Evolutionary conservation across 2,113 vertebrate genomes (phyloP).

Genomic region (Corydoras maculifer): DNA sequence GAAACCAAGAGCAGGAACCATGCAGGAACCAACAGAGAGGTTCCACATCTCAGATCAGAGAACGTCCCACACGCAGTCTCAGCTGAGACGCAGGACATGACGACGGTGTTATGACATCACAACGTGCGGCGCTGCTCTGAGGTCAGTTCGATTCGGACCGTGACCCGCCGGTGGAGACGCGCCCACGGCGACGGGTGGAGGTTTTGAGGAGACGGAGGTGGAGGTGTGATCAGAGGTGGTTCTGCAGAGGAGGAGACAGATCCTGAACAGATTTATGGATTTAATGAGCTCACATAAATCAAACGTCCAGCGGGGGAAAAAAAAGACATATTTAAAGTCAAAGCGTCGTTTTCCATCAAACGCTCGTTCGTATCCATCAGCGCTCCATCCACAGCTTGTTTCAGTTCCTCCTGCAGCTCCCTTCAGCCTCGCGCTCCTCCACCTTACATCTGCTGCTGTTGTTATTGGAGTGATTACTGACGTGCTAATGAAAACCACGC

Average conservation of each 20-base stretch:
- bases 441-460: conserved; percentile 37
- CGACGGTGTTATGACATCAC: no score
- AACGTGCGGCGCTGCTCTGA: no score
- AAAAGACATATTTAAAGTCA: conserved; percentile 13
- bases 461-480: conserved; percentile 31
- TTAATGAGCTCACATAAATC: conserved; percentile 21
- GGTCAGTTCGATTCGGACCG: no score
- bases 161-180: no score
- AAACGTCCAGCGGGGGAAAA: conserved; percentile 5
- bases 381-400: conserved; percentile 8
- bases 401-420: conserved; percentile 23
- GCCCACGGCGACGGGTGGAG: no score
- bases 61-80: no score
- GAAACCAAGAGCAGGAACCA: no score
- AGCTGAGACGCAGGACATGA: no score
- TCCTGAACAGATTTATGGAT: conserved; percentile 14
- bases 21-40: no score
- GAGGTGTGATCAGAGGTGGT: no score
- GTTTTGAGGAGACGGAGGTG: no score
- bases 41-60: no score
- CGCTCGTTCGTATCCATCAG: conserved; percentile 21
- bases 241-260: neutral
- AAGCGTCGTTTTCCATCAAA: conserved; percentile 16
- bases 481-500: conserved; percentile 32
- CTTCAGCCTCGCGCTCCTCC: conserved; percentile 6